Conservation (phyloP, 2,888 invertebrate genomes). For the Luperina testacea region DNA sequence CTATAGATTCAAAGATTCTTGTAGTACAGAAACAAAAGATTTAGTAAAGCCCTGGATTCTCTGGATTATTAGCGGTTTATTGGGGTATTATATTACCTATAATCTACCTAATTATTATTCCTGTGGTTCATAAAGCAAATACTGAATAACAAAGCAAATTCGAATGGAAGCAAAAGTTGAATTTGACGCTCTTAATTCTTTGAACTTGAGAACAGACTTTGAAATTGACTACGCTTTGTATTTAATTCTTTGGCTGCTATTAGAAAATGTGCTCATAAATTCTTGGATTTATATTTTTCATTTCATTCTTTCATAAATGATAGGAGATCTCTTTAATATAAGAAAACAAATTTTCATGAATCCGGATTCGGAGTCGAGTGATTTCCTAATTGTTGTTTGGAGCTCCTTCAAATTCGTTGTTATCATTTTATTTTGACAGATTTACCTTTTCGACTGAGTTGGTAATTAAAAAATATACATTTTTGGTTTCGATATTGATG, state of each 20-base stretch:
- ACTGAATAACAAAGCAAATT: constrained; percentile 10
- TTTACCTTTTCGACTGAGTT: background rate
- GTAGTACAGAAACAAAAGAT: background rate
- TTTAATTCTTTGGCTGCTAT: background rate
- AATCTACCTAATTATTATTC: background rate
- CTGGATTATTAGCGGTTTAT: background rate
- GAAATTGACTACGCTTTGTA: background rate
- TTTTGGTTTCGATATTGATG: background rate
- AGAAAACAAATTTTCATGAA: background rate
- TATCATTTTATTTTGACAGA: background rate
- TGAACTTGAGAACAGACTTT: background rate
- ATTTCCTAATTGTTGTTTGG: background rate
- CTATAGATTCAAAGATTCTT: background rate
- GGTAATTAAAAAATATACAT: background rate
- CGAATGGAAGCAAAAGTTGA: background rate
- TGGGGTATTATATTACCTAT: background rate
- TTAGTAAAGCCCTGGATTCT: background rate
- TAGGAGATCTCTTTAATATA: background rate
- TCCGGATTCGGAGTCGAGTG: background rate
- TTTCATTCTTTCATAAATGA: background rate
- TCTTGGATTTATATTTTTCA: background rate
- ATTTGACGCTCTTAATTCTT: background rate
- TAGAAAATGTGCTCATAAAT: background rate
- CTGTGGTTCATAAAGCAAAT: background rate
- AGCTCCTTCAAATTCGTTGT: background rate